Evolutionary conservation across 2,797 vertebrate genomes (phyloP).

Genomic region (Crocidura indochinensis): DNA sequence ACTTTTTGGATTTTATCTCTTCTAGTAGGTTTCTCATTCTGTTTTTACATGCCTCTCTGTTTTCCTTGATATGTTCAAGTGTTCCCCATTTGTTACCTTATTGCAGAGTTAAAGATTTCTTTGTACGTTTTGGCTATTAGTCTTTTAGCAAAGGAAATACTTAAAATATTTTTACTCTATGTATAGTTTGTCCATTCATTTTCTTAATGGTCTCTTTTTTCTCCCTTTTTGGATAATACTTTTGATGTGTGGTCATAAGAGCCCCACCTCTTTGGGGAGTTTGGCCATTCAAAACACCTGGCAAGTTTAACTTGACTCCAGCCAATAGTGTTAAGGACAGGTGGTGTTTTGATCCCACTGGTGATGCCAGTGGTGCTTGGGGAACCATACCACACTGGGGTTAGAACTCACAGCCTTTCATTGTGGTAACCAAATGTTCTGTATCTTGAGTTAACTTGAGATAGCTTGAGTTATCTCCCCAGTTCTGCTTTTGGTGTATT

Average conservation of each 20-base stretch:
- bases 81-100: background rate
- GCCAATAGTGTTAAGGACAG: too few species aligned
- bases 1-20: background rate
- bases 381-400: too few species aligned
- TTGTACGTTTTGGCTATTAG: background rate
- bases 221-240: too few species aligned
- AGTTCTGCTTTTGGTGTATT: background rate
- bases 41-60: background rate
- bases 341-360: too few species aligned
- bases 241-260: too few species aligned
- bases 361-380: too few species aligned
- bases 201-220: background rate
- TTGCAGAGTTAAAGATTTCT: constrained; percentile 39
- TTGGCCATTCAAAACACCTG: too few species aligned
- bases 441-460: background rate
- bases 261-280: too few species aligned
- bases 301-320: too few species aligned
- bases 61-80: background rate
- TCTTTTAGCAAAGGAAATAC: background rate
- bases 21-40: background rate
- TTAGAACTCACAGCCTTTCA: too few species aligned
- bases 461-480: too few species aligned
- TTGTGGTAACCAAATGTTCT: too few species aligned
- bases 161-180: background rate
- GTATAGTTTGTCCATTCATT: background rate